Conservation (phyloP, 92 coral and sea anemone genomes). For the Parazoanthus atlanticus region DNA sequence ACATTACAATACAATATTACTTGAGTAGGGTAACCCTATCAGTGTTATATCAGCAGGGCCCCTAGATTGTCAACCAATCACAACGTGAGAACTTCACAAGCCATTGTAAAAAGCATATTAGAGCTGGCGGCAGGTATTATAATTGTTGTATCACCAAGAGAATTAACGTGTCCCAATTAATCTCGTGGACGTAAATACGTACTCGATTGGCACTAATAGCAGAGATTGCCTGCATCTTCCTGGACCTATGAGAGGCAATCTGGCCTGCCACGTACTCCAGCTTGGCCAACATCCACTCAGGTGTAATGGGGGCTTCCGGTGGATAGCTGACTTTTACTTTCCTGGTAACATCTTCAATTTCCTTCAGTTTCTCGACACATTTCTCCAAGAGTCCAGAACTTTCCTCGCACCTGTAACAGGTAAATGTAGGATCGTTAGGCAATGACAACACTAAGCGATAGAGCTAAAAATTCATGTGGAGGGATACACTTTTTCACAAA, state of each 20-base stretch:
- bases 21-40: too few species aligned
- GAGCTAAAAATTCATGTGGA: background rate
- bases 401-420: slow-evolving; percentile 71
- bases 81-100: too few species aligned
- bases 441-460: background rate
- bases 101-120: too few species aligned
- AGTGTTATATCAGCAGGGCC: too few species aligned
- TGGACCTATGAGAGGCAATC: slow-evolving; percentile 79
- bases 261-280: slow-evolving; percentile 80
- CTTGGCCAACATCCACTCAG: slow-evolving; percentile 92
- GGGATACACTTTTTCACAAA: too few species aligned
- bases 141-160: too few species aligned
- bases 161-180: background rate
- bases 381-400: slow-evolving; percentile 89
- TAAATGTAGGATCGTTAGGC: background rate
- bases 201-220: slow-evolving; percentile 79
- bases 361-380: slow-evolving; percentile 74
- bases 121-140: too few species aligned
- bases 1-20: too few species aligned
- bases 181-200: background rate
- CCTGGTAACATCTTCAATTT: slow-evolving; percentile 73
- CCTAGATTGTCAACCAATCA: too few species aligned
- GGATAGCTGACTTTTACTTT: slow-evolving; percentile 84
- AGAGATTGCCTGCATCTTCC: slow-evolving; percentile 75
- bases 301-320: slow-evolving; percentile 87